A percentile compares a stretch with the other conserved stretches of the same genome.
Conservation (phyloP, 1,140 invertebrate genomes). For the Meloidogyne exigua region DNA sequence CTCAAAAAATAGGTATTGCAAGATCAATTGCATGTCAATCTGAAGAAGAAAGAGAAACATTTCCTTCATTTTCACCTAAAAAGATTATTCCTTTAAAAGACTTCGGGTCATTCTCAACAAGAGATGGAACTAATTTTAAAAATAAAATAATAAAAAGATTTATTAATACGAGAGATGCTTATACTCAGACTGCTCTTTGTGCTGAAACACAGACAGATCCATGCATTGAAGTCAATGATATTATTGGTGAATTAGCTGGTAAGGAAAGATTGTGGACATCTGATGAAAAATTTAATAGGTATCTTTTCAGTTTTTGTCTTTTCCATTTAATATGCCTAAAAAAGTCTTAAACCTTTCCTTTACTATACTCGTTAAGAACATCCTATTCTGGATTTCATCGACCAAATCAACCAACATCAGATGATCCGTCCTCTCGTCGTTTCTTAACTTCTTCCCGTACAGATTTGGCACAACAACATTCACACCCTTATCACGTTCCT, state of each 20-base stretch:
- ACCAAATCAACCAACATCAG: not conserved
- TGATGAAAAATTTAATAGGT: not conserved
- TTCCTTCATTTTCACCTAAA: not conserved
- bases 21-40: slow-evolving; percentile 16
- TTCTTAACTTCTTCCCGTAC: not conserved
- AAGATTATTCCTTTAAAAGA: not conserved
- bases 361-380: not conserved
- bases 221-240: not conserved
- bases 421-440: not conserved
- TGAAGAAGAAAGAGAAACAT: not conserved
- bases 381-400: not conserved
- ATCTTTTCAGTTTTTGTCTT: not conserved
- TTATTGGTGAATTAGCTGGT: not conserved
- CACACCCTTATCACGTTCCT: not conserved
- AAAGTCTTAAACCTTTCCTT: too few species aligned
- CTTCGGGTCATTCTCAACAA: not conserved
- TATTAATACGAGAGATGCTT: not conserved
- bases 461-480: not conserved
- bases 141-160: not conserved
- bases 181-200: slow-evolving; percentile 21
- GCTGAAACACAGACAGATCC: slow-evolving; percentile 26
- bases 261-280: not conserved
- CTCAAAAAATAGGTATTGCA: not conserved
- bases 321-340: not conserved
- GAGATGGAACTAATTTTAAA: not conserved